phyloP scores from a whole-genome alignment of 2,888 invertebrate species.

The Cheilosia impressa region DNA sequence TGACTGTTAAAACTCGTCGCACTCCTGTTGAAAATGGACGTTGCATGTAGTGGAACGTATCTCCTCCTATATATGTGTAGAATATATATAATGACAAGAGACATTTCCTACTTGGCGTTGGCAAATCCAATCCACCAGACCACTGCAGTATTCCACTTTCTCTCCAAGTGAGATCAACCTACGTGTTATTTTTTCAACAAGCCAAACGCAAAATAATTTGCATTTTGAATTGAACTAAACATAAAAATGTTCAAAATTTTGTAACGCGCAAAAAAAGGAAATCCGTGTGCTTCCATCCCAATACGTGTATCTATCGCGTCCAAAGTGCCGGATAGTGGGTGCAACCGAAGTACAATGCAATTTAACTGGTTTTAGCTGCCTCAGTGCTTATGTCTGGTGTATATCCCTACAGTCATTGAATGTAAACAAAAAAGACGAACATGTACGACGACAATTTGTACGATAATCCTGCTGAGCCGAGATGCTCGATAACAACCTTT shows the following conservation, averaged over 20 bases:
- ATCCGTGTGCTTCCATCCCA: conserved; percentile 12
- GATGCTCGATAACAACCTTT: conserved; percentile 77
- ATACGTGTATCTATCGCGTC: conserved; percentile 1
- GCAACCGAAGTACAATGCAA: conserved; percentile 37
- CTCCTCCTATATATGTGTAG: not conserved
- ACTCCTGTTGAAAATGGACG: conserved; percentile 16
- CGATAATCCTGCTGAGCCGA: conserved; percentile 75
- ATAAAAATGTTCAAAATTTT: conserved; percentile 39
- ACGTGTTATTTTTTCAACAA: conserved; percentile 28
- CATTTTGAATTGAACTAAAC: conserved; percentile 45
- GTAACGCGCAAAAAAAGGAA: conserved; percentile 2
- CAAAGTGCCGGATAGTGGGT: conserved; percentile 53
- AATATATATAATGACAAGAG: conserved; percentile 15
- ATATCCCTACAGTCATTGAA: conserved; percentile 14
- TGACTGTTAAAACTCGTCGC: not conserved
- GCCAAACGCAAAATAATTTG: conserved; percentile 35
- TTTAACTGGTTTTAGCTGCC: conserved; percentile 58
- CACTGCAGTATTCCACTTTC: conserved; percentile 72
- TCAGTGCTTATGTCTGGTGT: not conserved
- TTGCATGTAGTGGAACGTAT: conserved; percentile 49
- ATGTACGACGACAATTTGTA: conserved; percentile 77
- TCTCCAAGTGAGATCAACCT: conserved; percentile 60
- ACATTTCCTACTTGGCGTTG: conserved; percentile 38
- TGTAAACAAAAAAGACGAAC: conserved; percentile 56
- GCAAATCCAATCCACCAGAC: conserved; percentile 42